Conservation (phyloP, 35 echinoderm and acorn worm genomes). For the Strongylocentrotus purpuratus region DNA sequence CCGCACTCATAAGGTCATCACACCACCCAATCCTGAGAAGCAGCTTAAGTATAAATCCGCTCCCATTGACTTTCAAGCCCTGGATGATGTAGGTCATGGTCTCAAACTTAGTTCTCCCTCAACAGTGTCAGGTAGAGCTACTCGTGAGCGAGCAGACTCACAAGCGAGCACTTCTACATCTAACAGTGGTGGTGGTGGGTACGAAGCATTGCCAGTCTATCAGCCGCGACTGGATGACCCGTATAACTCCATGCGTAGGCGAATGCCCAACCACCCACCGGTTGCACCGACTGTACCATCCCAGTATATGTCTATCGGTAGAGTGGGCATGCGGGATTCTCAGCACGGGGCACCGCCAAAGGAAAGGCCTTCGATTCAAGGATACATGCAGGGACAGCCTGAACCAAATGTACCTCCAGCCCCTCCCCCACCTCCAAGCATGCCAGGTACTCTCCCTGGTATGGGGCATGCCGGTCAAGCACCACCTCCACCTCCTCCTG, state of each 20-base stretch:
- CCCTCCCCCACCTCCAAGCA: conserved; percentile 43
- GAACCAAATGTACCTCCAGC: conserved; percentile 26
- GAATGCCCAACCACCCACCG: conserved; percentile 47
- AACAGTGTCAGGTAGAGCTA: conserved; percentile 33
- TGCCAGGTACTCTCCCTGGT: conserved; percentile 31
- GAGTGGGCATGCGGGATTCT: neutral
- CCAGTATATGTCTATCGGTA: conserved; percentile 40
- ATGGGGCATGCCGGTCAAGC: neutral
- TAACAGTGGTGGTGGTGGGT: conserved; percentile 51
- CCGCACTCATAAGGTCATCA: conserved; percentile 95
- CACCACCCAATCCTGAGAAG: conserved; percentile 88
- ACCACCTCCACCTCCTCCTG: conserved; percentile 23
- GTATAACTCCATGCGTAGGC: conserved; percentile 35
- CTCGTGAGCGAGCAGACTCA: neutral
- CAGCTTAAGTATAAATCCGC: conserved; percentile 89
- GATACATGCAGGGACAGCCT: conserved; percentile 40
- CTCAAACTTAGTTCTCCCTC: conserved; percentile 69
- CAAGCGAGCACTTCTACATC: conserved; percentile 54
- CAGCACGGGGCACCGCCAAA: conserved; percentile 40
- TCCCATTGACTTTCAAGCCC: conserved; percentile 77
- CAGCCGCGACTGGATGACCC: conserved; percentile 34
- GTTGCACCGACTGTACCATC: conserved; percentile 53
- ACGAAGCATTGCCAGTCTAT: conserved; percentile 61
- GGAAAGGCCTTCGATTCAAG: conserved; percentile 20
- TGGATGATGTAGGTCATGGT: conserved; percentile 90